Conservation (phyloP, 2,113 vertebrate genomes). For the Nothoprocta perdicaria region DNA sequence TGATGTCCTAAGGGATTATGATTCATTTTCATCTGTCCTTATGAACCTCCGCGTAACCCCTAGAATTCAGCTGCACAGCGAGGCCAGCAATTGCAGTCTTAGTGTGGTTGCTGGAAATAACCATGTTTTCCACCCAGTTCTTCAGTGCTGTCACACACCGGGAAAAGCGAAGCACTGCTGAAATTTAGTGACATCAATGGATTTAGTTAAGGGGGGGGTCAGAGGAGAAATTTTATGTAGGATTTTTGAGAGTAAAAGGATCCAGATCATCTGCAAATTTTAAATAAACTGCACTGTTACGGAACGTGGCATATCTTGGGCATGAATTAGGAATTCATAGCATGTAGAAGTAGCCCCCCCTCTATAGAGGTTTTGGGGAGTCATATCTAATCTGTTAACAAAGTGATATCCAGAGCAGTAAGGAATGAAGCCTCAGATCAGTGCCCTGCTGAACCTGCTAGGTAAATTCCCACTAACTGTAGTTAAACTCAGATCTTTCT, state of each 20-base stretch:
- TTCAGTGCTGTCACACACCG: not conserved
- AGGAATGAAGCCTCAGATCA: fast-evolving
- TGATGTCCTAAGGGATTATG: not conserved
- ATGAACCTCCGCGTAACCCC: not conserved
- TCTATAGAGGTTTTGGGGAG: not conserved
- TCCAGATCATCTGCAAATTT: not conserved
- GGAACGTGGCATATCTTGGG: not conserved
- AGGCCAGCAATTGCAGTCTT: not conserved
- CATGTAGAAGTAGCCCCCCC: not conserved
- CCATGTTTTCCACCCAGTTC: not conserved
- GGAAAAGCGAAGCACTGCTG: not conserved
- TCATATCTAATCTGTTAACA: not conserved
- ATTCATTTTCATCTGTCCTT: not conserved
- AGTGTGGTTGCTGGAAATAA: not conserved
- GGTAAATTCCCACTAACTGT: not conserved
- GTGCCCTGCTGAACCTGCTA: not conserved
- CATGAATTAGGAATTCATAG: not conserved
- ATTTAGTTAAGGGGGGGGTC: not conserved
- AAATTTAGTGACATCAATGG: not conserved
- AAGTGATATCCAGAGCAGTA: not conserved
- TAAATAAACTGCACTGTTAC: not conserved
- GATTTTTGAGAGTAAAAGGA: not conserved
- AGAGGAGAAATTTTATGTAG: not conserved
- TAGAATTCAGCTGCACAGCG: not conserved
- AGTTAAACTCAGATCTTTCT: not conserved